Percentiles rank a stretch among this genome's conserved stretches.
Evolutionary conservation across 1,140 invertebrate species (phyloP).

Genomic region (Physella acuta): DNA sequence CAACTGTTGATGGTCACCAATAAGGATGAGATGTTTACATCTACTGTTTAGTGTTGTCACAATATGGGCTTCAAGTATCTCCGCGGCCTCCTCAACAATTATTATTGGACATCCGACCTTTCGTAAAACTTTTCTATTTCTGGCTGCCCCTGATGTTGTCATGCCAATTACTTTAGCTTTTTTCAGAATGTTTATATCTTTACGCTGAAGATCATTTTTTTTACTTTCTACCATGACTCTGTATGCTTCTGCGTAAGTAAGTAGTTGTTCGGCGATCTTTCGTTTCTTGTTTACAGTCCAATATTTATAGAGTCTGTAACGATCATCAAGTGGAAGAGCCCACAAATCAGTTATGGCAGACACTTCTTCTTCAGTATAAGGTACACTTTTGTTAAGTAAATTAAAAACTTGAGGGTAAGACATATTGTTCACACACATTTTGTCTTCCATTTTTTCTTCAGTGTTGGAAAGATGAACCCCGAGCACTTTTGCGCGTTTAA

Average conservation of each 20-base stretch:
- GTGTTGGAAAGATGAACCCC: background rate
- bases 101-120: conserved; percentile 42
- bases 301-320: conserved; percentile 24
- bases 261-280: background rate
- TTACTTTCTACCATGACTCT: background rate
- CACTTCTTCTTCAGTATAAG: conserved; percentile 27
- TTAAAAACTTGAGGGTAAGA: conserved; percentile 26
- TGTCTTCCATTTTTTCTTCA: background rate
- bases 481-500: conserved; percentile 10
- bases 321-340: conserved; percentile 9
- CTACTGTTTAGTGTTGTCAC: conserved; percentile 63
- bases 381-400: conserved; percentile 24
- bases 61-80: conserved; percentile 53
- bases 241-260: conserved; percentile 1
- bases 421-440: conserved; percentile 14
- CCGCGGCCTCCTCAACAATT: conserved; percentile 53
- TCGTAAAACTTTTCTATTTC: conserved; percentile 31
- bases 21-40: conserved; percentile 79
- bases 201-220: conserved; percentile 6
- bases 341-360: conserved; percentile 19
- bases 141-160: conserved; percentile 53
- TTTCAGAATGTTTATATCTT: conserved; percentile 28
- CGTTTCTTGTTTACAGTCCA: conserved; percentile 19
- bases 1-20: conserved; percentile 71
- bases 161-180: conserved; percentile 38